Conservation (phyloP, 2,113 vertebrate genomes). For the Laticauda colubrina region DNA sequence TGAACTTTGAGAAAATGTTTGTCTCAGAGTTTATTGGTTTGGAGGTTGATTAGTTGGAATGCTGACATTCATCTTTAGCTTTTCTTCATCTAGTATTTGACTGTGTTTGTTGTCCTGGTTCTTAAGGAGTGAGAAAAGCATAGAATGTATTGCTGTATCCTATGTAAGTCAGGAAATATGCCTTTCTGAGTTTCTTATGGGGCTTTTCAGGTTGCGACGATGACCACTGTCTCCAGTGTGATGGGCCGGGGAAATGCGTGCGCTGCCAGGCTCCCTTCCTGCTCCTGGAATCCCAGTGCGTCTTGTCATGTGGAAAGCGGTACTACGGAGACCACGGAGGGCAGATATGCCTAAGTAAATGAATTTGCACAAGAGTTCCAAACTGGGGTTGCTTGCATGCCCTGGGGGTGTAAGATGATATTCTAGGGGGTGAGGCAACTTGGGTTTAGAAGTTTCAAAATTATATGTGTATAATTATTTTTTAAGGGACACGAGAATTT, state of each 20-base stretch:
- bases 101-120: not conserved
- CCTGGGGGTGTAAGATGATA: too few relatives aligned
- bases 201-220: constrained; percentile 76
- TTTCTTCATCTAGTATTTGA: not conserved
- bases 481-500: too few relatives aligned
- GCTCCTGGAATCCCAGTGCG: constrained; percentile 72
- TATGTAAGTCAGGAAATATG: not conserved
- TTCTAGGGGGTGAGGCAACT: too few relatives aligned
- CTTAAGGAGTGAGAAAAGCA: not conserved
- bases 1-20: too few relatives aligned
- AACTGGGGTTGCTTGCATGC: too few relatives aligned
- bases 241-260: constrained; percentile 69
- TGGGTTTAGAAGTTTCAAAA: too few relatives aligned
- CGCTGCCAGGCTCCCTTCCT: constrained; percentile 76
- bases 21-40: too few relatives aligned
- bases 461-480: too few relatives aligned
- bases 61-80: too few relatives aligned
- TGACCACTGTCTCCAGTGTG: constrained; percentile 77
- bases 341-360: constrained; percentile 77
- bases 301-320: constrained; percentile 73
- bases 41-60: too few relatives aligned
- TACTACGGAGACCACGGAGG: constrained; percentile 64
- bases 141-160: too few relatives aligned
- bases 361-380: too few relatives aligned
- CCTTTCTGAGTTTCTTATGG: not conserved